Percentiles rank a stretch among this genome's conserved stretches.
phyloP scores from a whole-genome alignment of 2,797 vertebrate genomes.

The Myoxocephalus aenaeus region DNA sequence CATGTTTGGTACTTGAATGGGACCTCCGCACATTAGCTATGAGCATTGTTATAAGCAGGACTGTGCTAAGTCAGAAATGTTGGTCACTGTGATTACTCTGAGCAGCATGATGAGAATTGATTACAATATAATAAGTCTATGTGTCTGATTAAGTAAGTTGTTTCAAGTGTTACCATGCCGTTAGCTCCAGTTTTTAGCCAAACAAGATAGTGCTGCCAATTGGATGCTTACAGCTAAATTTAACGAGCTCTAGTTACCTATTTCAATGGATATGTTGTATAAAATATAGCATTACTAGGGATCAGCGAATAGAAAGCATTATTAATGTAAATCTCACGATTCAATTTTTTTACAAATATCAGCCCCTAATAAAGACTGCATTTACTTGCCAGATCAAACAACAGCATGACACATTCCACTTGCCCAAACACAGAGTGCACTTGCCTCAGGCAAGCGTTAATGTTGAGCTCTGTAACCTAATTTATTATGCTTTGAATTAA shows the following conservation, averaged over 20 bases:
- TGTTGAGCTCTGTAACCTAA: neutral
- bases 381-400: neutral
- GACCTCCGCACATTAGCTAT: neutral
- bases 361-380: neutral
- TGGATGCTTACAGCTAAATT: neutral
- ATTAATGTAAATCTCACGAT: neutral
- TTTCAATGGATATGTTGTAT: neutral
- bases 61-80: neutral
- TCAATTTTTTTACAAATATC: neutral
- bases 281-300: neutral
- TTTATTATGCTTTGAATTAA: slow-evolving; percentile 23
- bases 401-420: neutral
- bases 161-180: neutral
- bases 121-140: neutral
- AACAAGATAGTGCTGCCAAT: neutral
- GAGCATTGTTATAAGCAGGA: neutral
- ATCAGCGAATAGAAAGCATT: neutral
- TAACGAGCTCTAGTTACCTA: neutral
- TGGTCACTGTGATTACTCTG: neutral
- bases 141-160: neutral
- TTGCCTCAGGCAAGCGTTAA: neutral
- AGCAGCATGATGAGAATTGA: neutral
- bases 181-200: neutral
- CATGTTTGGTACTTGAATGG: neutral
- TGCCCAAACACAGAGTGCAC: neutral